phyloP scores from a whole-genome alignment of 2,113 vertebrate genomes.

The Ochotona princeps region DNA sequence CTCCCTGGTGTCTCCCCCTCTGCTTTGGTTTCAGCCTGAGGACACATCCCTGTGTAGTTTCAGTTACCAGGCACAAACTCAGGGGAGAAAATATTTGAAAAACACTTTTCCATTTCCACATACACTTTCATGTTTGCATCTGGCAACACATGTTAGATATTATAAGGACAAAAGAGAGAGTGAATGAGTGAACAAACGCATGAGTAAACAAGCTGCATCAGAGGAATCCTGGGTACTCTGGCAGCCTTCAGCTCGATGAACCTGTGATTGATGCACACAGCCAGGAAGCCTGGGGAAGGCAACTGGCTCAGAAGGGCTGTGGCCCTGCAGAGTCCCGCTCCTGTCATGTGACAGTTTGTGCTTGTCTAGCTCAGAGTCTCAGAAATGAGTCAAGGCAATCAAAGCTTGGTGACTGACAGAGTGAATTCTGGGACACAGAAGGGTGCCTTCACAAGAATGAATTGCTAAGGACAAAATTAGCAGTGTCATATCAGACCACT shows the following conservation, averaged over 20 bases:
- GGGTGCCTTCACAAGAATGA: background rate
- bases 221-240: background rate
- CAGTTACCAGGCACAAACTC: background rate
- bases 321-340: no score
- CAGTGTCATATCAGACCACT: background rate
- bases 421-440: background rate
- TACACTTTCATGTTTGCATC: background rate
- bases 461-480: background rate
- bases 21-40: background rate
- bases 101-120: background rate
- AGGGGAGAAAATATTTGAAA: background rate
- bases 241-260: rapidly evolving
- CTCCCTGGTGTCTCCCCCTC: background rate
- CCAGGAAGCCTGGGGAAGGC: no score
- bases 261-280: no score
- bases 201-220: no score
- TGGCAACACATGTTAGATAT: no score
- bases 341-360: no score
- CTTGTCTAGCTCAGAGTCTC: background rate
- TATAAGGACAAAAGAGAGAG: background rate
- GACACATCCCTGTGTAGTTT: background rate
- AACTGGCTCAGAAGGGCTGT: rapidly evolving
- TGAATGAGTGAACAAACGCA: background rate
- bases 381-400: background rate
- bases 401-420: background rate